Percentiles rank a stretch among this genome's conserved stretches.
Conservation (phyloP, 2,888 invertebrate genomes). For the Apotomis turbidana region DNA sequence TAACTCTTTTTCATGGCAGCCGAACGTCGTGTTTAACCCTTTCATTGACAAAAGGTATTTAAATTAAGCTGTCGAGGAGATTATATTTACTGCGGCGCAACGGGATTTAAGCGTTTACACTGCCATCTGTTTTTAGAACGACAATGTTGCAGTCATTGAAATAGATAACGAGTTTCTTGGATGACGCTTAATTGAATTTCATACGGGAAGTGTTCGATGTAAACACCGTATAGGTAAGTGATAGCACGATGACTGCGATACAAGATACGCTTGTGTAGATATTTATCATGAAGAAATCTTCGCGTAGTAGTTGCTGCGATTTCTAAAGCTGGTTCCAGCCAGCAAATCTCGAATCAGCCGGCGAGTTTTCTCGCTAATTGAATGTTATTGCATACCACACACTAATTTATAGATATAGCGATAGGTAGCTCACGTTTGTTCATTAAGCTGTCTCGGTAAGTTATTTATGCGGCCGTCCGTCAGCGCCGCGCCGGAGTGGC, state of each 20-base stretch:
- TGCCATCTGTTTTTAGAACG: constrained; percentile 37
- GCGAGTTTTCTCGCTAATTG: constrained; percentile 39
- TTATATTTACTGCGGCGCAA: constrained; percentile 77
- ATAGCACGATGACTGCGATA: constrained; percentile 24
- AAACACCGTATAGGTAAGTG: constrained; percentile 28
- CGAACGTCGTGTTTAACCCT: constrained; percentile 76
- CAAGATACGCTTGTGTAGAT: constrained; percentile 20
- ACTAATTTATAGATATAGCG: constrained; percentile 41
- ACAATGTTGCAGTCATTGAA: constrained; percentile 30
- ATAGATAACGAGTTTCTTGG: constrained; percentile 35
- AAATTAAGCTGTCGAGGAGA: constrained; percentile 80
- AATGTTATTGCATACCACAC: constrained; percentile 41
- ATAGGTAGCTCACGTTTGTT: constrained; percentile 36
- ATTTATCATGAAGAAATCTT: constrained; percentile 29
- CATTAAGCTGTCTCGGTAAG: constrained; percentile 59
- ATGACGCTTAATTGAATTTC: constrained; percentile 33
- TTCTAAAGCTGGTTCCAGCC: constrained; percentile 31
- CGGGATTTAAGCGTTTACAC: constrained; percentile 59
- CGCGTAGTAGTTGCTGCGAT: constrained; percentile 16
- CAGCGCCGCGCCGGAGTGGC: constrained; percentile 62
- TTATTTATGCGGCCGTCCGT: constrained; percentile 75
- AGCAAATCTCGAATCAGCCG: constrained; percentile 32
- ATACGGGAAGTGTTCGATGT: constrained; percentile 32
- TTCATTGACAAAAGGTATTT: constrained; percentile 84
- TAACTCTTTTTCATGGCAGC: constrained; percentile 80